phyloP scores from a whole-genome alignment of 2,113 vertebrate genomes.

The Hiodon tergisus region DNA sequence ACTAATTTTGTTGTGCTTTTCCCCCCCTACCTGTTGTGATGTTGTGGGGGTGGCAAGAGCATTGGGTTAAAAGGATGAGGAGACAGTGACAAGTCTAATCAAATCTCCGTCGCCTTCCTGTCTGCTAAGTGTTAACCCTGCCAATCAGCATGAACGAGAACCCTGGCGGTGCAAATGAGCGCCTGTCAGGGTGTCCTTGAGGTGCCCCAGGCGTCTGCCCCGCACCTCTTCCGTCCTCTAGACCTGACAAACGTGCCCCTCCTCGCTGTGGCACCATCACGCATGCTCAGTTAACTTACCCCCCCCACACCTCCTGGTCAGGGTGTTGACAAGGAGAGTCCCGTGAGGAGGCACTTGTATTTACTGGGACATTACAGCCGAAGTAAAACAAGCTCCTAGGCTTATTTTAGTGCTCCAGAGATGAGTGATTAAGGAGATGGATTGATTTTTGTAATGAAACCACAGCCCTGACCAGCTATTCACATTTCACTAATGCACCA shows the following conservation, averaged over 20 bases:
- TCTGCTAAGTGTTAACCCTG: constrained; percentile 82
- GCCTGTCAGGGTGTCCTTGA: constrained; percentile 75
- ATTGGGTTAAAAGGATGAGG: constrained; percentile 84
- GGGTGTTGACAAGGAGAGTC: too few species aligned
- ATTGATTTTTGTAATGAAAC: too few species aligned
- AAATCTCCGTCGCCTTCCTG: constrained; percentile 79
- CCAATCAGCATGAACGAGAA: constrained; percentile 66
- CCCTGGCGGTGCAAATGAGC: constrained; percentile 75
- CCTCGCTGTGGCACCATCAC: neutral
- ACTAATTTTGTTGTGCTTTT: neutral
- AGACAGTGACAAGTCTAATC: constrained; percentile 75
- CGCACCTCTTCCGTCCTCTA: constrained; percentile 36
- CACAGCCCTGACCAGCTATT: too few species aligned
- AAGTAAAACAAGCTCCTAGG: too few species aligned
- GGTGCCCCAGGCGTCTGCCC: constrained; percentile 37
- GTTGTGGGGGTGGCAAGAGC: constrained; percentile 29
- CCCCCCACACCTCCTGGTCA: too few species aligned
- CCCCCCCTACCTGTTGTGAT: neutral
- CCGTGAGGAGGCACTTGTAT: too few species aligned
- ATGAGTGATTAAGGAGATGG: too few species aligned
- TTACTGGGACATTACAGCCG: too few species aligned
- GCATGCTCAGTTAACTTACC: too few species aligned
- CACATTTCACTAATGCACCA: too few species aligned
- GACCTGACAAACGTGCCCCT: constrained; percentile 6
- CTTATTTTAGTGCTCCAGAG: too few species aligned